Evolutionary conservation across 2,888 invertebrate species (phyloP), one percentile per base, ranked within the genome.

Genomic region (Deilephila elpenor): DNA sequence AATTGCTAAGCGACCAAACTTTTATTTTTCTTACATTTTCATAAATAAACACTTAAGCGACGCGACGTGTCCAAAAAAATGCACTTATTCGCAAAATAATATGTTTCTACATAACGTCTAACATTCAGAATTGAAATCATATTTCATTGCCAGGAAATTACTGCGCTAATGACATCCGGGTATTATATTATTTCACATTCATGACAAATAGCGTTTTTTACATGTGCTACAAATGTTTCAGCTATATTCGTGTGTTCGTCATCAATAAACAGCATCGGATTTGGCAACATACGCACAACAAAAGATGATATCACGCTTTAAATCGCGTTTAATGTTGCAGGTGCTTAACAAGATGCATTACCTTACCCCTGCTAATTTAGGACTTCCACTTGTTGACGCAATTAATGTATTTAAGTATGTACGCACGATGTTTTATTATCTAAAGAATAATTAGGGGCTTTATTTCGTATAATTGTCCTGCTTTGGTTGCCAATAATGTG

Each of bases 211-310:
- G 19, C n/a, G 34, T 34, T 67, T 25, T 51, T 67, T 51, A 25
- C 44, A 25, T 11, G 20, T 14, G 7, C 3, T 44, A 51, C 25
- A 67, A 67, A 17, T 51, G 51, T 51, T 67, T 67, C 25, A 67
- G 67, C 51, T 44, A 44, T 37, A 51, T 67, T 19, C 25, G 51
- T 25, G 25, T 25, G 19, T 67, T 51, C 51, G 67, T 67, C 67
- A 67, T 67, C 67, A 25, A 44, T 44, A 67, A 67, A 67, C 25
- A 51, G 44, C 17, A 17, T 51, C 51, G 67, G 25, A 67, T 67
- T 67, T 67, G 67, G 67, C 51, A 67, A 67, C 67, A 67, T 51
- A 25, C 67, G 25, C 25, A 20, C n/a, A 67, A 51, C 67, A 67
- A 67, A 67, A 67, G 25, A 44, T 67, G 67, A 51, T 60, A 60